Evolutionary conservation across 2,888 invertebrate genomes (phyloP), one percentile per base, ranked within the genome.

Genomic region (Yponomeuta evonymella): DNA sequence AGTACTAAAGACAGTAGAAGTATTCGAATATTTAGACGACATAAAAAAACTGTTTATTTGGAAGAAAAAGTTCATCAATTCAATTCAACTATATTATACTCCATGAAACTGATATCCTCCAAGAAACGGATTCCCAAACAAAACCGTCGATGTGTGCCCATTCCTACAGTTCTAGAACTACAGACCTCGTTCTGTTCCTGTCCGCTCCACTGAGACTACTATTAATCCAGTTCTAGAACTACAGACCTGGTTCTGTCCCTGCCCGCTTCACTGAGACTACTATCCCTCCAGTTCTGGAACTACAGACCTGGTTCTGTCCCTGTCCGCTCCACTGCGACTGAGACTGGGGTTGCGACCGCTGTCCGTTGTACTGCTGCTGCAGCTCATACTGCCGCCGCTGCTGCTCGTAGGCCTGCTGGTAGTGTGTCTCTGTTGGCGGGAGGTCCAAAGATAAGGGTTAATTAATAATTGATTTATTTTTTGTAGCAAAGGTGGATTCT

Each of bases 321-420:
- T 82, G 80, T 71, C 78, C 81, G 85, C 83, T 84, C 62, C 73
- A 74, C 72, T 80, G 80, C 48, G 77, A 80, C 36, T 80, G 80
- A 36, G 77, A 80, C 36, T 77, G 70, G 76, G 78, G 73, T 11
- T 84, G 81, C 0, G 80, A 79, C 48, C 78, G 80, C 77, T 90
- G 89, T 73, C 85, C 88, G 75, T 88, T 87, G 78, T 90, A 87
- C 71, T 87, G 85, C 72, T 89, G 90, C 70, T 89, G 90, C 2
- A 87, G 74, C 5, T 89, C 78, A 73, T 86, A 88, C 72, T 90
- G 88, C 70, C 82, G 82, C 3, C 82, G 76, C 70, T 90, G 90
- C 64, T 89, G 87, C 63, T 81, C 83, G 69, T 90, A 90, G 29
- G 89, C 88, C 62, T 85, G 78, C 70, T 87, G 82, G 76, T 89